Evolutionary conservation across 2,113 vertebrate genomes (phyloP), one percentile per base, ranked within the genome.

Genomic region (Dasyornis broadbenti): DNA sequence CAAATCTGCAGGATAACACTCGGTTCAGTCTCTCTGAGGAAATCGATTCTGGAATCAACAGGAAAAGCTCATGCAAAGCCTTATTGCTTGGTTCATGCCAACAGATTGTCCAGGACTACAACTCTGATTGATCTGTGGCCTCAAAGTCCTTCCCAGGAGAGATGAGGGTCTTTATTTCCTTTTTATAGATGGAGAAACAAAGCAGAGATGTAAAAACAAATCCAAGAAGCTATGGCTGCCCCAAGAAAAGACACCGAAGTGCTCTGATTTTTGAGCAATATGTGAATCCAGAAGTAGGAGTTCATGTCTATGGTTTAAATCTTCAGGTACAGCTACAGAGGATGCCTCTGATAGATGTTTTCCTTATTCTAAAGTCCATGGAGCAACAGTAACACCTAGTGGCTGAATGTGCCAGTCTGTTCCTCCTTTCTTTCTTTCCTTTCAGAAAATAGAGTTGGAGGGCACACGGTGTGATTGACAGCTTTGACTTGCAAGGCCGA

Each of bases 301-400:
- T 72, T 91, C 0, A 2, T 47, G 87, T 31, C 63, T 81, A 4
- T 0, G 1, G 33, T 79, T 89, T 65, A 64, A 79, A 37, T 60
- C 59, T 52, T 63, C 33, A 79, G 31, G 37, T 63, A 10, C n/a
- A 82, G 39, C 66, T 80, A 50, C 35, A 42, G 50, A n/a, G 7
- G 78, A 20, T 31, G 35, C 20, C 40, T 70, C 20, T 35, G 23
- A 30, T 17, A n/a, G 44, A 69, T 15, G 17, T 30, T 54, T 63
- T 63, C 44, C 49, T 54, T 61, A 5, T 45, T 77, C 52, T 71
- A 5, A 63, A 79, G 93, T 96, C 63, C 23, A 52, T 95, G 92
- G 94, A 97, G 91, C 95, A 96, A 96, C 49, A 97, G 92, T 96
- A 95, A 82, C 97, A 97, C 86, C 96, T 97, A 97, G 96, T 95